Percentiles rank a stretch among this genome's conserved stretches.
Conservation (phyloP, 2,797 vertebrate genomes). For the Neopelma chrysocephalum region DNA sequence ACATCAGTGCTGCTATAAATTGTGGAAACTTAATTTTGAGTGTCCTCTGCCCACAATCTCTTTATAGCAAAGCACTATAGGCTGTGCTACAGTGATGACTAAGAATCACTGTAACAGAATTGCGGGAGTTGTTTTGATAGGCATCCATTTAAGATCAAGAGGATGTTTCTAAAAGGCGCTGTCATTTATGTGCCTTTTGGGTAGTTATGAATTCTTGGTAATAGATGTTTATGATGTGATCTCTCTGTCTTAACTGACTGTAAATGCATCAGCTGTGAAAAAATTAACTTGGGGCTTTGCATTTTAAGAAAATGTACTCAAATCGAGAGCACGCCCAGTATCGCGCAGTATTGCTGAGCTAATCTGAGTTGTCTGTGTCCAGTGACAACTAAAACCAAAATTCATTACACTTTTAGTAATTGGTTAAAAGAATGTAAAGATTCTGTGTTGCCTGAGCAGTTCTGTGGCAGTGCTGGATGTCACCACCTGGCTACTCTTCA, state of each 20-base stretch:
- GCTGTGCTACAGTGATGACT: background rate
- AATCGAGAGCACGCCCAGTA: accelerated
- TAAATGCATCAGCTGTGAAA: background rate
- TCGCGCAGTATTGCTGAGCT: background rate
- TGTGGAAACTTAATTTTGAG: background rate
- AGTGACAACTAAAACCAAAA: background rate
- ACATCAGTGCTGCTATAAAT: background rate
- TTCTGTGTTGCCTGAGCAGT: background rate
- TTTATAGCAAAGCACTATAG: background rate
- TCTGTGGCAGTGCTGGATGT: background rate
- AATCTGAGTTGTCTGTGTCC: background rate
- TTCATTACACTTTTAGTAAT: background rate
- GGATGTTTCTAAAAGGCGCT: background rate
- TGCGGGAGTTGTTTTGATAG: background rate
- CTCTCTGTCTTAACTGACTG: background rate
- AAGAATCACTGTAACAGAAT: background rate
- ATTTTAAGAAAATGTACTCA: background rate
- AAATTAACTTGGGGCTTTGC: background rate
- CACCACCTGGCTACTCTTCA: background rate
- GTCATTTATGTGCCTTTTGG: background rate
- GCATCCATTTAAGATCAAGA: background rate
- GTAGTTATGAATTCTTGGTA: background rate
- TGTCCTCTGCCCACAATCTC: background rate
- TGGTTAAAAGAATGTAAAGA: background rate
- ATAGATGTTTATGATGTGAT: background rate